Evolutionary conservation across 2,888 invertebrate species (phyloP), one percentile per base, ranked within the genome.

Genomic region (Diadegma fenestrale): DNA sequence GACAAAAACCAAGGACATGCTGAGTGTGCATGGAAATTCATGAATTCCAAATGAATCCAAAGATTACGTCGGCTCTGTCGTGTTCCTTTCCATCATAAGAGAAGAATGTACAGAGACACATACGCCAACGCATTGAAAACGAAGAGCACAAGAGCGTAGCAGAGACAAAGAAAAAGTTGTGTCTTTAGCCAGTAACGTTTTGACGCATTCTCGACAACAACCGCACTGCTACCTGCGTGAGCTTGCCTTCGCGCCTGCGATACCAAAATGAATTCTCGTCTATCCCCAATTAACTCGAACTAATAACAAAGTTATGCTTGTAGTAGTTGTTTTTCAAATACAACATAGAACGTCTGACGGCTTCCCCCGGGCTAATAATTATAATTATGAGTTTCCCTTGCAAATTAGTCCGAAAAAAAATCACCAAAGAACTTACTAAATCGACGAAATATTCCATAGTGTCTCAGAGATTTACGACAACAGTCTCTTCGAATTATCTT

Each of bases 41-140:
- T 91, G 91, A 91, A 91, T 91, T 89, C 85, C 89, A 90, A 90
- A 91, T 91, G 90, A 91, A 88, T 81, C 80, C 86, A 88, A 88
- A 90, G 88, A 90, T 91, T 89, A 88, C 89, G 89, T 91, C 89
- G 88, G 90, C 88, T 88, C 87, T 87, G 86, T 86, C 88, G 86
- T 86, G 84, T 84, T 88, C 87, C 87, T 91, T 90, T 86, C 87
- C 89, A 77, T 85, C 82, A 75, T 82, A 63, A 12, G 26, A 48
- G n/a, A 48, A 41, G 69, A 75, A 64, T 6, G 14, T n/a, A 45
- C 2, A 75, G n/a, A 51, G 1, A 17, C 7, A 37, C 14, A 26
- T 19, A 19, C 51, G 58, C 26, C 0, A 58, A 58, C 0, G 4
- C 58, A 54, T 19, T 14, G 58, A 5, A 58, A 58, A 26, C 4